phyloP scores from a whole-genome alignment of 1,140 invertebrate genomes.

The Orius insidiosus region DNA sequence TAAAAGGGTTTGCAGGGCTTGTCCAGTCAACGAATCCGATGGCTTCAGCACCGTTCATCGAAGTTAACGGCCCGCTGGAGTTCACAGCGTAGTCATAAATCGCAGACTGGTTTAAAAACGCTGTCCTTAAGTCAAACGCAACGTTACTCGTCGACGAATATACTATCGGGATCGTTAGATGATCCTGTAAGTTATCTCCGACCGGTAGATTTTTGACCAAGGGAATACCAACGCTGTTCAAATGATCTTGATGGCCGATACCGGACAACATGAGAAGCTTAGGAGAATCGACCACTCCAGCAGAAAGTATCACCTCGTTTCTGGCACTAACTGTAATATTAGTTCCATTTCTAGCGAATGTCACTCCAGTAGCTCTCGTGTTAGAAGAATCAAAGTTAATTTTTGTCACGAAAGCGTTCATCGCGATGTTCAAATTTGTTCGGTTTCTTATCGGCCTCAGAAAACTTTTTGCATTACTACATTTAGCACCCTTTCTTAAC shows the following conservation, averaged over 20 bases:
- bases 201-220: conserved; percentile 25
- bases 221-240: conserved; percentile 20
- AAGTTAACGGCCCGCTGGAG: conserved; percentile 26
- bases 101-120: conserved; percentile 33
- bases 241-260: conserved; percentile 18
- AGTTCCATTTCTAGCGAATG: conserved; percentile 7
- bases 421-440: conserved; percentile 58
- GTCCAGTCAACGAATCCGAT: background rate
- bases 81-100: conserved; percentile 35
- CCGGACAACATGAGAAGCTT: conserved; percentile 64
- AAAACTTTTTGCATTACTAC: conserved; percentile 76
- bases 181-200: conserved; percentile 33
- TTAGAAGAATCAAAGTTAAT: conserved; percentile 38
- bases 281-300: conserved; percentile 47
- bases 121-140: conserved; percentile 24
- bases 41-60: background rate
- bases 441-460: conserved; percentile 47
- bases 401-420: conserved; percentile 53
- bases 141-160: conserved; percentile 34
- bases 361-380: conserved; percentile 16
- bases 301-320: conserved; percentile 46
- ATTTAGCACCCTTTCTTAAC: conserved; percentile 63
- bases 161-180: conserved; percentile 42
- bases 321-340: conserved; percentile 24
- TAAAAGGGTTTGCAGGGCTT: background rate